phyloP scores from a whole-genome alignment of 2,113 vertebrate species.

The Oplegnathus fasciatus region DNA sequence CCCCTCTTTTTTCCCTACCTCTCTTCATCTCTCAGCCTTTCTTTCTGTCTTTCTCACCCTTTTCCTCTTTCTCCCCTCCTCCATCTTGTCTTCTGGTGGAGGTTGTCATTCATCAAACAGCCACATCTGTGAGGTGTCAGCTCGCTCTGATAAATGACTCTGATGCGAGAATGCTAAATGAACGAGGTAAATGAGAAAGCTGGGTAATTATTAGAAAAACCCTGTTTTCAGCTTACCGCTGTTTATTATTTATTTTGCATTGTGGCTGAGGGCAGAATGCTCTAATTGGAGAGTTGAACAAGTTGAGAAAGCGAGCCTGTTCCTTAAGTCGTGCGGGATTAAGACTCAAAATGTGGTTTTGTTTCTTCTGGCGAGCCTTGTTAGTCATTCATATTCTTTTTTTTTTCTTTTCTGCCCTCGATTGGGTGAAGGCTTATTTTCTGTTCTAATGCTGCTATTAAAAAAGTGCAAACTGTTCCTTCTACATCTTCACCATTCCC shows the following conservation, averaged over 20 bases:
- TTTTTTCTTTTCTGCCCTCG: neutral
- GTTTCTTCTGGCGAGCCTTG: slow-evolving; percentile 28
- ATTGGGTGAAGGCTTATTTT: slow-evolving; percentile 26
- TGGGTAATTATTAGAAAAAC: slow-evolving; percentile 77
- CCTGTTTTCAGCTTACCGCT: slow-evolving; percentile 51
- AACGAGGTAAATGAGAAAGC: slow-evolving; percentile 72
- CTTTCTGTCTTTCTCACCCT: slow-evolving; percentile 30
- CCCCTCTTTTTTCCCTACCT: slow-evolving; percentile 27
- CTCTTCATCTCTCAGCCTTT: slow-evolving; percentile 46
- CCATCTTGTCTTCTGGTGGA: slow-evolving; percentile 55
- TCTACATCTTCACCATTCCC: neutral
- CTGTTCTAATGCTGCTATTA: slow-evolving; percentile 4
- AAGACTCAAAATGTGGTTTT: slow-evolving; percentile 50
- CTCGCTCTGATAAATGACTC: slow-evolving; percentile 74
- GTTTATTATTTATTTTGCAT: slow-evolving; percentile 74
- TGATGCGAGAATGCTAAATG: slow-evolving; percentile 72
- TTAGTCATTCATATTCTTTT: slow-evolving; percentile 21
- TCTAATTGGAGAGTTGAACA: slow-evolving; percentile 59
- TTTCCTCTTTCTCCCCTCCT: slow-evolving; percentile 34
- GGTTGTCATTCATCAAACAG: slow-evolving; percentile 78
- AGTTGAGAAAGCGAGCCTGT: slow-evolving; percentile 45
- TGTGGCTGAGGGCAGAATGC: slow-evolving; percentile 42
- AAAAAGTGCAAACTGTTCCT: neutral
- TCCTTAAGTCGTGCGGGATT: slow-evolving; percentile 42
- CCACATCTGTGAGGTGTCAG: slow-evolving; percentile 81